Conservation (phyloP, 2,797 vertebrate species). For the Gallirallus australis region DNA sequence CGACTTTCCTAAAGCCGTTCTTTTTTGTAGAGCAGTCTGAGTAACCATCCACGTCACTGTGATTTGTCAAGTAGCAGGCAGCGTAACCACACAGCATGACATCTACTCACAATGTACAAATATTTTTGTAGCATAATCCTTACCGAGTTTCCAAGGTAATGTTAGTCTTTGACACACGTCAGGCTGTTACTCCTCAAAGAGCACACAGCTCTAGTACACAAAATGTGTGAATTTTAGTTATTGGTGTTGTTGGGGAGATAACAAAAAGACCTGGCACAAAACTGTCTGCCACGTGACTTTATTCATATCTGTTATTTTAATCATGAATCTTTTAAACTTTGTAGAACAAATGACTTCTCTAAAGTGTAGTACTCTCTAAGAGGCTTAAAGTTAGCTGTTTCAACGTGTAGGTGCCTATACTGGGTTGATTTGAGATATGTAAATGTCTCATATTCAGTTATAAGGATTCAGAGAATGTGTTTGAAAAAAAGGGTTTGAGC, state of each 20-base stretch:
- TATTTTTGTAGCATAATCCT: neutral
- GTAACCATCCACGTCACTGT: slow-evolving; percentile 17
- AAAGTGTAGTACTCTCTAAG: neutral
- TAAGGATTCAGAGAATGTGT: neutral
- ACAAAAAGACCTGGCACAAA: neutral
- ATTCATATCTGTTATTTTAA: neutral
- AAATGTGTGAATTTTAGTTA: neutral
- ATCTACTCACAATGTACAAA: neutral
- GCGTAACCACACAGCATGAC: neutral
- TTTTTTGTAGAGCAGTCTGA: neutral
- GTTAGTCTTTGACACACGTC: neutral
- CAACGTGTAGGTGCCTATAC: neutral
- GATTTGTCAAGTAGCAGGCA: neutral
- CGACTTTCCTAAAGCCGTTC: neutral
- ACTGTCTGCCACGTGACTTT: neutral
- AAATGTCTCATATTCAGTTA: neutral
- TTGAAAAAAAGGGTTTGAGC: neutral
- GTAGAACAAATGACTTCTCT: neutral
- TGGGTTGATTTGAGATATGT: neutral
- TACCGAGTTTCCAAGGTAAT: neutral
- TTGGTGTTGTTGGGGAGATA: neutral
- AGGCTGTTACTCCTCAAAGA: neutral
- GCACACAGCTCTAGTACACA: neutral
- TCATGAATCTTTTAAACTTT: neutral
- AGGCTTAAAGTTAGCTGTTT: neutral